Evolutionary conservation across 2,113 vertebrate species (phyloP), one percentile per base, ranked within the genome.

Genomic region (Odontophorus gujanensis): DNA sequence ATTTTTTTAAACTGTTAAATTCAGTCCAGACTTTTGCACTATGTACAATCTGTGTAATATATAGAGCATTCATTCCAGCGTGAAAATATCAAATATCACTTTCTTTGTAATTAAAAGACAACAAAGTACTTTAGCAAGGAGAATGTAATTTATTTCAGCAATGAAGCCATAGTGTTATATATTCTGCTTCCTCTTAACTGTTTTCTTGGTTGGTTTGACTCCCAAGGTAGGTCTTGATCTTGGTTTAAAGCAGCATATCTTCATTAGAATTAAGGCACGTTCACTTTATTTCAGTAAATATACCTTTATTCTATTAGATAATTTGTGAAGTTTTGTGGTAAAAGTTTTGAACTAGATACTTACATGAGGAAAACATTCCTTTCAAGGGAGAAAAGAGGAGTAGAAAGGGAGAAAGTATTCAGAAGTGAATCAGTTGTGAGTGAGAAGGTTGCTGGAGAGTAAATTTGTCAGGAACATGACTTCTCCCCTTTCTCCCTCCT

Each of bases 91-190:
- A 79, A 53, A 17, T 75, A 61, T 89, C 85, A 72, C 20, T 89
- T 48, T 91, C 81, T 75, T 74, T 85, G 62, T 89, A 92, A 85
- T 89, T 94, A 92, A 84, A 90, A 89, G 61, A 58, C 45, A 94
- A 28, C 72, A 51, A 88, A 90, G 86, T 81, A 68, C 28, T 59
- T 75, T 30, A 50, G 28, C 36, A 53, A 55, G 43, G 83, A 80
- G 25, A 63, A 26, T 66, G 17, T 78, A 72, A 95, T 81, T 84
- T 72, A 16, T 93, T 91, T 73, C 48, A 82, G 22, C 43, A 72
- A 10, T 75, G 34, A 86, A 26, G 36, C 28, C 12, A 30, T 65
- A n/a, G 16, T 72, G 17, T 73, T 75, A 85, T 79, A 38, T 74
- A 21, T 87, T 90, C 36, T 75, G 26, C 25, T 85, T 88, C 13